Conservation (phyloP, 64 coral and sea anemone genomes). For the Pocillopora verrucosa region DNA sequence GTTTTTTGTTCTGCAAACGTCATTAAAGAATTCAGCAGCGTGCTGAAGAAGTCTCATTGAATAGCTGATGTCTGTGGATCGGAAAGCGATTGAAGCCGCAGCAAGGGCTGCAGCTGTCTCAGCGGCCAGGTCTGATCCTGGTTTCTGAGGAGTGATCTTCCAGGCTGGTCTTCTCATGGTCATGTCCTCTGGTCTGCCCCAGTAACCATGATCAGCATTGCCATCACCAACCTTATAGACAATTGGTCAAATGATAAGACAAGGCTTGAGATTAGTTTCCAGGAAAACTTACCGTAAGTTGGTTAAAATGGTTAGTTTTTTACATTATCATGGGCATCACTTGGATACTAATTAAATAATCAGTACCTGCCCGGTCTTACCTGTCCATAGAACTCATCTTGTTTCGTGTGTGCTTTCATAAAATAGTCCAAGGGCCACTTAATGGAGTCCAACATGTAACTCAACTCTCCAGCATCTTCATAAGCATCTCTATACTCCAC, state of each 20-base stretch:
- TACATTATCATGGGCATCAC: neutral
- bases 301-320: neutral
- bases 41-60: conserved; percentile 45
- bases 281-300: too few species aligned
- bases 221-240: conserved; percentile 72
- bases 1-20: conserved; percentile 87
- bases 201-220: conserved; percentile 68
- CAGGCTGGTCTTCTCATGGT: conserved; percentile 74
- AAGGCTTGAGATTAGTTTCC: too few species aligned
- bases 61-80: neutral
- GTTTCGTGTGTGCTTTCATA: conserved; percentile 81
- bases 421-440: conserved; percentile 97
- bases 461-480: conserved; percentile 61
- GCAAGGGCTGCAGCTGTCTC: conserved; percentile 87
- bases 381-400: conserved; percentile 93
- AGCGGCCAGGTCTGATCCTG: conserved; percentile 80
- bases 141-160: conserved; percentile 71
- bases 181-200: conserved; percentile 91
- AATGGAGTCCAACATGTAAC: conserved; percentile 64
- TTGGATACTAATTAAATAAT: neutral
- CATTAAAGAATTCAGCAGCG: conserved; percentile 80
- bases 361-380: neutral
- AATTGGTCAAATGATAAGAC: neutral
- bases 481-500: conserved; percentile 75
- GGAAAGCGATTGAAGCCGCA: conserved; percentile 70